phyloP scores from a whole-genome alignment of 2,113 vertebrate genomes.

The Vombatus ursinus region DNA sequence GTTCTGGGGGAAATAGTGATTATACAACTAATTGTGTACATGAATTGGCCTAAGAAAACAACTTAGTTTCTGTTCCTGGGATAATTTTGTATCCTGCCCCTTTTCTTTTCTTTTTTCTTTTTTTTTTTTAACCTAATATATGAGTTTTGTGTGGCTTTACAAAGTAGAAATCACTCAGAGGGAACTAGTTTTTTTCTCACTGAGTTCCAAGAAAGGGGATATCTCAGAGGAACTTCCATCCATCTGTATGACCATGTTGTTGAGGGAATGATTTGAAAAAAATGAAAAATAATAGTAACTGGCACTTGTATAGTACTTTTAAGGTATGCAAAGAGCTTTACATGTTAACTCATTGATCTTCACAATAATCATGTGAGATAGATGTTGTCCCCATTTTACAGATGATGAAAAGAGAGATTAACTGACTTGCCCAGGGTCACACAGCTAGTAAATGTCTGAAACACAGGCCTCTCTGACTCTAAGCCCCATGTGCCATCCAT shows the following conservation, averaged over 20 bases:
- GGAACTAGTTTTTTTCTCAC: background rate
- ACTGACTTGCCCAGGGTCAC: background rate
- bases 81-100: background rate
- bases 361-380: too few relatives aligned
- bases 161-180: background rate
- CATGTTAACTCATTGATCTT: too few relatives aligned
- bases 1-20: background rate
- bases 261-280: background rate
- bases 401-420: background rate
- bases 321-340: background rate
- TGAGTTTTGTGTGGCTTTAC: background rate
- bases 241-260: background rate
- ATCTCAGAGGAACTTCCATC: background rate
- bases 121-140: background rate
- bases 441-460: background rate
- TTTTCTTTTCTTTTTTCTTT: too few relatives aligned
- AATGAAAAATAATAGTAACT: too few relatives aligned
- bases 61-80: background rate
- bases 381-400: too few relatives aligned
- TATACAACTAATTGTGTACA: background rate
- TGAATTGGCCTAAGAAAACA: background rate
- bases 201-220: background rate
- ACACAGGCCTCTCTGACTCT: background rate
- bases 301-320: background rate
- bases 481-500: too few relatives aligned